Evolutionary conservation across 2,113 vertebrate genomes (phyloP).

Genomic region (Hippocampus comes): DNA sequence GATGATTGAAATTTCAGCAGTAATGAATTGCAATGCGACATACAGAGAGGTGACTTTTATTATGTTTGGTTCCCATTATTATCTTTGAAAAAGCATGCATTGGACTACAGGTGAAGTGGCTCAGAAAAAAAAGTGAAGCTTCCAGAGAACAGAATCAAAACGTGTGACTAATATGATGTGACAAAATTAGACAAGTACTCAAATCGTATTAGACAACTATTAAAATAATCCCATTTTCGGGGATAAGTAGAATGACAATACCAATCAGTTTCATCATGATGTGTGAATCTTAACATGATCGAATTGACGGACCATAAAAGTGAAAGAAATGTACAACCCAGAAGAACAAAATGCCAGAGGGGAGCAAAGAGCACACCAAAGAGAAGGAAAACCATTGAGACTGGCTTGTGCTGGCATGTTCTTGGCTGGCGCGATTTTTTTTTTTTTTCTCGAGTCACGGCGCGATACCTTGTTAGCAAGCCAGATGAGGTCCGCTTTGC

Average conservation of each 20-base stretch:
- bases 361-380: not conserved
- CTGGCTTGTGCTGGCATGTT: conserved; percentile 10
- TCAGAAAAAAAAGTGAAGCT: not conserved
- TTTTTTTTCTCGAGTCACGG: too few species aligned
- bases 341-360: conserved; percentile 5
- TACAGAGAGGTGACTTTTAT: too few species aligned
- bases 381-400: not conserved
- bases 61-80: too few species aligned
- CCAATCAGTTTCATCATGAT: not conserved
- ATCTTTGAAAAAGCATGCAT: too few species aligned
- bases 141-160: not conserved
- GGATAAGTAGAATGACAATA: not conserved
- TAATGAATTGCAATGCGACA: too few species aligned
- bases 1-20: too few species aligned
- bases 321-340: not conserved
- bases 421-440: not conserved
- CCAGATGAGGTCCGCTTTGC: not conserved
- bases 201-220: not conserved
- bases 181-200: not conserved
- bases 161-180: not conserved
- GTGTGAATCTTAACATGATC: not conserved
- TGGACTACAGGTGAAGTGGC: not conserved
- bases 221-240: not conserved
- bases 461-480: not conserved
- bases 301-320: not conserved